Conservation (phyloP, 2,888 invertebrate genomes). For the Elaeidobius kamerunicus region DNA sequence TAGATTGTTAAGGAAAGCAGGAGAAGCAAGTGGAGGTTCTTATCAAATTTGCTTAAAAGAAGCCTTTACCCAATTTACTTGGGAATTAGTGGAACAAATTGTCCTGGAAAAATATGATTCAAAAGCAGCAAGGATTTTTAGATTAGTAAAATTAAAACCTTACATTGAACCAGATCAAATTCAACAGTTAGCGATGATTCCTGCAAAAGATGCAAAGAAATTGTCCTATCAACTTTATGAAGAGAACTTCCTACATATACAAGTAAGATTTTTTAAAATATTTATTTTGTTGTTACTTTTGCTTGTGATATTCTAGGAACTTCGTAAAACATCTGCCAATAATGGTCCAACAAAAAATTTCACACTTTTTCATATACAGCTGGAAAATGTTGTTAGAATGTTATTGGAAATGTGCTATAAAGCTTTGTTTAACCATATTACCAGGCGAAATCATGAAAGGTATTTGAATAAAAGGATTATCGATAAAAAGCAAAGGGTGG, state of each 20-base stretch:
- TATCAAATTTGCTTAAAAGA: conserved; percentile 70
- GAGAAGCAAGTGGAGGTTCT: conserved; percentile 82
- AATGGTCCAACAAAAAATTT: conserved; percentile 74
- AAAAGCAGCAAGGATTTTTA: conserved; percentile 83
- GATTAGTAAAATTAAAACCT: conserved; percentile 74
- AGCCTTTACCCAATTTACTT: conserved; percentile 69
- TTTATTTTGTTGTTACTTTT: neutral
- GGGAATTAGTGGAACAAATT: conserved; percentile 71
- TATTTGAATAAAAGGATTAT: conserved; percentile 72
- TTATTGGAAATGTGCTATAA: conserved; percentile 66
- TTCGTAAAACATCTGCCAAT: conserved; percentile 47
- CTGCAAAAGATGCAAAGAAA: conserved; percentile 89
- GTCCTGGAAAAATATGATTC: conserved; percentile 84
- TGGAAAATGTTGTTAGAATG: conserved; percentile 61
- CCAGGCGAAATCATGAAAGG: conserved; percentile 62
- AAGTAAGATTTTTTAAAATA: conserved; percentile 42
- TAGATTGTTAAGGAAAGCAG: conserved; percentile 70
- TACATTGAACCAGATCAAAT: conserved; percentile 90
- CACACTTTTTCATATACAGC: conserved; percentile 71
- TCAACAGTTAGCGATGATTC: conserved; percentile 86
- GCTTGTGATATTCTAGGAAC: conserved; percentile 49
- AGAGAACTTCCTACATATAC: conserved; percentile 67
- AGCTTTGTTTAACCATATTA: conserved; percentile 66
- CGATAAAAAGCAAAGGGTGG: conserved; percentile 83
- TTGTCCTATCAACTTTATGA: conserved; percentile 81